These are phyloP conservation scores for Conger conger DNA, from an alignment of 2,113 vertebrate species.

Conservation along the genomic window DNA sequence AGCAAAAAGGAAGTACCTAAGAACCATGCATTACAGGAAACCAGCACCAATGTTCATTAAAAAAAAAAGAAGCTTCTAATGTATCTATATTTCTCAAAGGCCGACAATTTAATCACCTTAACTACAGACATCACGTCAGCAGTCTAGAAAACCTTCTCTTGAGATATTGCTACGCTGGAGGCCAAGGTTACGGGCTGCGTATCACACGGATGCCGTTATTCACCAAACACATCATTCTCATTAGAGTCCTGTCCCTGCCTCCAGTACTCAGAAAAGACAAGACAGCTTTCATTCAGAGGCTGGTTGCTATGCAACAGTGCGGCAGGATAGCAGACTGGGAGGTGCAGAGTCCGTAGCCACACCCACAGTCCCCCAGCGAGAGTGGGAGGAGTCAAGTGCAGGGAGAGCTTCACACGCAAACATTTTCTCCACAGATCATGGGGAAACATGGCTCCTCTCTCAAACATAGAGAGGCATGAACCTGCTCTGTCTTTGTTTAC, in stretches of 20 bases:
- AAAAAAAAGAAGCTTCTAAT: too few species aligned
- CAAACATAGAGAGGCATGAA: background rate
- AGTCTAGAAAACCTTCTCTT: background rate
- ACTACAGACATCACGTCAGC: background rate
- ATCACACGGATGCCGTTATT: background rate
- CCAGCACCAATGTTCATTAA: too few species aligned
- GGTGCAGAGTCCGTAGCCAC: background rate
- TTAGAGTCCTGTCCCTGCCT: background rate
- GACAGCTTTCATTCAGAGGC: background rate
- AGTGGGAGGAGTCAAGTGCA: background rate
- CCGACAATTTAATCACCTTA: background rate
- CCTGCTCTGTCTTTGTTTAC: background rate
- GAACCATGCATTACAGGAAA: too few species aligned
- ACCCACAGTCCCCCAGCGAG: background rate
- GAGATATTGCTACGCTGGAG: background rate
- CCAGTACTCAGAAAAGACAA: background rate
- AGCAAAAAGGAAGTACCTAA: background rate
- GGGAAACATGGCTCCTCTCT: background rate
- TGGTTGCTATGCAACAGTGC: background rate
- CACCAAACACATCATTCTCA: background rate
- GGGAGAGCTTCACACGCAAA: background rate
- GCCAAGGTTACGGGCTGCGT: background rate
- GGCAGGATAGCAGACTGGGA: background rate
- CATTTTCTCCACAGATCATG: background rate
- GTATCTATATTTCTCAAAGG: background rate